Conservation (phyloP, 2,888 invertebrate species). For the Anthrax anthrax region DNA sequence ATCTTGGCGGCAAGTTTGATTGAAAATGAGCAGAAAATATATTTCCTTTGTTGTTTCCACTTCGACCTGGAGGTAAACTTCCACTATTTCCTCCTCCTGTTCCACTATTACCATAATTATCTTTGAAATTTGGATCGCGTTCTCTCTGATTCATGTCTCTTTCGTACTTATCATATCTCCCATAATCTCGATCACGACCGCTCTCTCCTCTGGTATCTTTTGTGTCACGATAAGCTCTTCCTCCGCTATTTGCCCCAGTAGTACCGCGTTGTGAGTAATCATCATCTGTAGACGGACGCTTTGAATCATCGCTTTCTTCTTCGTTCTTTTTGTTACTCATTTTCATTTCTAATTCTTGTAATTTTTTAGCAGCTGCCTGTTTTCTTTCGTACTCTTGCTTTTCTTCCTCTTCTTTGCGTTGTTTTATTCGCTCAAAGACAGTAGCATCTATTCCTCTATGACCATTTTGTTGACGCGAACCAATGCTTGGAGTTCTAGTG, state of each 20-base stretch:
- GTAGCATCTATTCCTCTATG: slow-evolving; percentile 50
- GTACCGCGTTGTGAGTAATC: slow-evolving; percentile 11
- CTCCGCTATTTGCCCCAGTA: background rate
- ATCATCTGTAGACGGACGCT: slow-evolving; percentile 13
- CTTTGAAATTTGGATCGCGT: slow-evolving; percentile 12
- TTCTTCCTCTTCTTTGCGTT: slow-evolving; percentile 79
- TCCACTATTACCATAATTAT: slow-evolving; percentile 21
- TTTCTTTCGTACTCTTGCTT: slow-evolving; percentile 55
- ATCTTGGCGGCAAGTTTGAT: slow-evolving; percentile 72
- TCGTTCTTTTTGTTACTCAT: slow-evolving; percentile 43
- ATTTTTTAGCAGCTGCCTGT: slow-evolving; percentile 45
- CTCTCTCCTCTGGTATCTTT: background rate
- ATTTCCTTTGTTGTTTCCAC: slow-evolving; percentile 28
- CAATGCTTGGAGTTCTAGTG: slow-evolving; percentile 23
- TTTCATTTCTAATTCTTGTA: slow-evolving; percentile 54
- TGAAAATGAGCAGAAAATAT: slow-evolving; percentile 60
- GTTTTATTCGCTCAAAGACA: slow-evolving; percentile 69
- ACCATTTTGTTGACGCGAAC: slow-evolving; percentile 23
- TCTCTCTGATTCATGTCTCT: slow-evolving; percentile 13
- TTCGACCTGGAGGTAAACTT: slow-evolving; percentile 16
- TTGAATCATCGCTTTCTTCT: slow-evolving; percentile 24
- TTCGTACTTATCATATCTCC: slow-evolving; percentile 14
- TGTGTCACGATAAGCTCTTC: slow-evolving; percentile 17
- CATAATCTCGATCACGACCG: slow-evolving; percentile 12
- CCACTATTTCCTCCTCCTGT: slow-evolving; percentile 19